Conservation (phyloP, 2,888 invertebrate species). For the Andrena haemorrhoa region DNA sequence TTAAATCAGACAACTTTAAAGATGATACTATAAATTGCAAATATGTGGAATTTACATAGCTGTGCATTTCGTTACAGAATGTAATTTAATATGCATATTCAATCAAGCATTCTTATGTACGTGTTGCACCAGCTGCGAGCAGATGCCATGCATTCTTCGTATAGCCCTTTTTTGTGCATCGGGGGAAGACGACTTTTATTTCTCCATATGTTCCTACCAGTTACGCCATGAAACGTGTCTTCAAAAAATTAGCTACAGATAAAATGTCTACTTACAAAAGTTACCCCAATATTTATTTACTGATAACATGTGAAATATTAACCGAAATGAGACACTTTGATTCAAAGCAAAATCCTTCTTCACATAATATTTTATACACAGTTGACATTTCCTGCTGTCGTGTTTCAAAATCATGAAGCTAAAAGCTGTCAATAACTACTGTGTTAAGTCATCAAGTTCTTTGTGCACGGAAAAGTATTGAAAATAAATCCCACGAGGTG, state of each 20-base stretch:
- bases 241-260: neutral
- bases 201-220: neutral
- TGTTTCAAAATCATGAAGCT: too few species aligned
- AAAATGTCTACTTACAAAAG: neutral
- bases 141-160: neutral
- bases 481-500: too few species aligned
- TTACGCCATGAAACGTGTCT: neutral
- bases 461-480: too few species aligned
- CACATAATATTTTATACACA: too few species aligned
- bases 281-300: too few species aligned
- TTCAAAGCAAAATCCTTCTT: too few species aligned
- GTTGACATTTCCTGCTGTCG: too few species aligned
- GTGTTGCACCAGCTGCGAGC: neutral
- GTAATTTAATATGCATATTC: neutral
- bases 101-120: neutral
- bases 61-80: neutral
- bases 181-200: neutral
- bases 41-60: neutral
- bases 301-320: too few species aligned
- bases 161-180: neutral
- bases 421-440: too few species aligned
- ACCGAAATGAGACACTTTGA: too few species aligned
- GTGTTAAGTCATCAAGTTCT: too few species aligned
- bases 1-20: neutral
- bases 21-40: neutral